Conservation (phyloP, 2,797 vertebrate species). For the Morus bassanus region DNA sequence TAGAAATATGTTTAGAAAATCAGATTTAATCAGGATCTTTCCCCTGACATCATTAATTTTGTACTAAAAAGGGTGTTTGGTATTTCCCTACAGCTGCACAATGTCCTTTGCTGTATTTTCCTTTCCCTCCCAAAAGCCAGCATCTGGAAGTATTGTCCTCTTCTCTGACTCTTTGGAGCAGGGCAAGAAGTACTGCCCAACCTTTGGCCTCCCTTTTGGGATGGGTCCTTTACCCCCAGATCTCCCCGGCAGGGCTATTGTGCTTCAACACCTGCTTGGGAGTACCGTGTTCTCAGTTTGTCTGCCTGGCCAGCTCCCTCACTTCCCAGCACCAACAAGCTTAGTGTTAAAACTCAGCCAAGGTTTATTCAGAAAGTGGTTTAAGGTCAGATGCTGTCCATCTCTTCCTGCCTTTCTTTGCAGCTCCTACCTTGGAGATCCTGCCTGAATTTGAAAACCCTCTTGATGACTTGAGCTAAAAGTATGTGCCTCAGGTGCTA, state of each 20-base stretch:
- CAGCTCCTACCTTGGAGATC: neutral
- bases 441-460: neutral
- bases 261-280: neutral
- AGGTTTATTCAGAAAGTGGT: neutral
- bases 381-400: neutral
- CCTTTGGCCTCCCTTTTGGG: neutral
- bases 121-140: neutral
- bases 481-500: rapidly evolving
- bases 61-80: neutral
- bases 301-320: neutral
- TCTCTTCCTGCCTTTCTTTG: neutral
- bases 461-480: neutral
- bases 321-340: rapidly evolving
- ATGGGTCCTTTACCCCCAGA: rapidly evolving
- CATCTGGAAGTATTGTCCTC: neutral
- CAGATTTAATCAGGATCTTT: neutral
- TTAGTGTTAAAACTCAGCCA: neutral
- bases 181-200: neutral
- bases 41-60: neutral
- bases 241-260: neutral
- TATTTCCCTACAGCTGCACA: neutral
- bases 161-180: neutral
- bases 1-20: neutral
- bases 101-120: neutral
- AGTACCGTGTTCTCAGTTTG: neutral